Evolutionary conservation across 2,797 vertebrate species (phyloP).

Genomic region (Peromyscus attwateri): DNA sequence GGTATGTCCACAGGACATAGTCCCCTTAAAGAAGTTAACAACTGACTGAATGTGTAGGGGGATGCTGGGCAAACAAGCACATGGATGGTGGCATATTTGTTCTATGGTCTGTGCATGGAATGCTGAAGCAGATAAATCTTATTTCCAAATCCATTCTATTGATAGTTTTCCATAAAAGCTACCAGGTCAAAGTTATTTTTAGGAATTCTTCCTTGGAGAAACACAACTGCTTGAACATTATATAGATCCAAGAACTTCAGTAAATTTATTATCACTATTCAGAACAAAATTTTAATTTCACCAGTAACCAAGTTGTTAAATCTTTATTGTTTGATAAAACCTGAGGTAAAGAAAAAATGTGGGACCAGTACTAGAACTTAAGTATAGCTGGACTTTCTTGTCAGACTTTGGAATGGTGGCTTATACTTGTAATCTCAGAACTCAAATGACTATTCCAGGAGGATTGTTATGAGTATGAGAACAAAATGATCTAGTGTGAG

Average conservation of each 20-base stretch:
- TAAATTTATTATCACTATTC: neutral
- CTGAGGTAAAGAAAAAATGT: neutral
- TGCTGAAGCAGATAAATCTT: neutral
- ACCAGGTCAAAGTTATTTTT: neutral
- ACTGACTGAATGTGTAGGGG: neutral
- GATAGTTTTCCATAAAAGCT: neutral
- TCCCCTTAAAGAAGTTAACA: neutral
- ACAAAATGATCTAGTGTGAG: neutral
- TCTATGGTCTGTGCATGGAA: too few relatives aligned
- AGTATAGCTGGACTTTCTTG: neutral
- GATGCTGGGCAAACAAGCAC: neutral
- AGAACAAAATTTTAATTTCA: neutral
- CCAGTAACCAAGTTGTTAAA: neutral
- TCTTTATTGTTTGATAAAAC: neutral
- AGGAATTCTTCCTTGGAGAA: neutral
- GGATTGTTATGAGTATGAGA: neutral
- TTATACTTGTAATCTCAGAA: too few relatives aligned
- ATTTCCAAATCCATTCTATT: neutral
- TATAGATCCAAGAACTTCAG: neutral
- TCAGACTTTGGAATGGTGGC: neutral
- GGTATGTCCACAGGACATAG: neutral
- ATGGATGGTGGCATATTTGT: neutral
- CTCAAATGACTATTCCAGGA: neutral
- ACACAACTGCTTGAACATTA: neutral
- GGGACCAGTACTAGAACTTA: neutral